Percentiles rank a stretch among this genome's conserved stretches.
Evolutionary conservation across 2,797 vertebrate genomes (phyloP).

Genomic region (Arctocebus calabarensis): DNA sequence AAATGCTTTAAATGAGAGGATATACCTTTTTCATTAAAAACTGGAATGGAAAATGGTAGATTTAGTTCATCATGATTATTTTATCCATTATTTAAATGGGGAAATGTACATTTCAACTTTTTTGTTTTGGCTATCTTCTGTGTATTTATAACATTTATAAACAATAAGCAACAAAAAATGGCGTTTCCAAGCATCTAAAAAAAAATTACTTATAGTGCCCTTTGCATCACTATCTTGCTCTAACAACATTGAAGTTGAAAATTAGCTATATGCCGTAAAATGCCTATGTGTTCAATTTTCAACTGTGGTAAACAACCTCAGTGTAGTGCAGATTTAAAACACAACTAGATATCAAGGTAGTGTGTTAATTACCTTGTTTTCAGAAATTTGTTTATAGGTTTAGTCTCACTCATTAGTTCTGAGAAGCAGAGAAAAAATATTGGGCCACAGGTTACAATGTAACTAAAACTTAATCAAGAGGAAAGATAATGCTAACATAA

Average conservation of each 20-base stretch:
- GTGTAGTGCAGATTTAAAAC: not conserved
- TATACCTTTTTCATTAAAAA: constrained; percentile 61
- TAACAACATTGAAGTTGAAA: not conserved
- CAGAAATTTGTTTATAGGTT: not conserved
- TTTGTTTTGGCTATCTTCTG: not conserved
- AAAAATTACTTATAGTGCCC: not conserved
- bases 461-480: not conserved
- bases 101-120: not conserved
- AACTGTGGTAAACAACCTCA: not conserved
- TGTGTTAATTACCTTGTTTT: not conserved
- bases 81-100: not conserved
- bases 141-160: not conserved
- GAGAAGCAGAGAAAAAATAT: not conserved
- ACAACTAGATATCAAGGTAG: not conserved
- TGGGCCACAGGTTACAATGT: not conserved
- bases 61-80: not conserved
- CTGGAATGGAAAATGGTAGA: not conserved
- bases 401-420: not conserved
- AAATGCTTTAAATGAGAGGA: not conserved
- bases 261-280: not conserved
- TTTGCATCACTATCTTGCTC: not conserved
- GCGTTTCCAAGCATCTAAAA: not conserved
- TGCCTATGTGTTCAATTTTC: not conserved
- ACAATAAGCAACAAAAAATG: not conserved
- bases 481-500: not conserved